phyloP scores from a whole-genome alignment of 37 sponge, comb jelly and placozoan genomes.

The Cladorhizidae sp. region DNA sequence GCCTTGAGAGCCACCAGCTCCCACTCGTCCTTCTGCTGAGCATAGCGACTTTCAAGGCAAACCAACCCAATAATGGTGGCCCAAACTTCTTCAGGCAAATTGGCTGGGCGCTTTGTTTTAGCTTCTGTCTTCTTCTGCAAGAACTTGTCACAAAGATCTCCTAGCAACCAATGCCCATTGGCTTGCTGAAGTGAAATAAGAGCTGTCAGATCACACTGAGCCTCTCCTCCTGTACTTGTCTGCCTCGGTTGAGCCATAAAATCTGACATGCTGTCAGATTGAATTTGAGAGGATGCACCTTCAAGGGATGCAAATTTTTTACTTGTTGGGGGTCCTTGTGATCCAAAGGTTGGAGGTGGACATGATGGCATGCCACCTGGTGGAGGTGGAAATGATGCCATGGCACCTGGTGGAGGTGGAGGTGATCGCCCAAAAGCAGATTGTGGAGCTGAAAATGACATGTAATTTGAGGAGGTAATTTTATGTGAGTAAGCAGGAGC shows the following conservation, averaged over 20 bases:
- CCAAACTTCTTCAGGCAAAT: slow-evolving; percentile 31
- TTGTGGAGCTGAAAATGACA: background rate
- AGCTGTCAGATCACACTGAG: background rate
- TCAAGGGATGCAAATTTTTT: no score
- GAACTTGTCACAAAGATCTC: slow-evolving; percentile 5
- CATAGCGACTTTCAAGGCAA: slow-evolving; percentile 34
- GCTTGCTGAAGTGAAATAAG: slow-evolving; percentile 59
- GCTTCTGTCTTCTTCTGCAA: slow-evolving; percentile 9
- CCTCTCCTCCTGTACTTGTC: no score
- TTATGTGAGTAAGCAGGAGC: no score
- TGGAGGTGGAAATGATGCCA: no score
- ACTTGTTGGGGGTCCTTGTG: no score
- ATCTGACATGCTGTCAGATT: no score
- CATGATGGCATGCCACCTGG: no score
- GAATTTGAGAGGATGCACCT: no score
- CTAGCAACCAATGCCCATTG: slow-evolving; percentile 54
- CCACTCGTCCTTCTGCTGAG: slow-evolving; percentile 67
- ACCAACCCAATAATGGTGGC: slow-evolving; percentile 46
- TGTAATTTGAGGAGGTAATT: no score
- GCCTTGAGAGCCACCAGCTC: slow-evolving; percentile 77
- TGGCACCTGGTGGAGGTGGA: no score
- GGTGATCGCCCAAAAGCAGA: background rate
- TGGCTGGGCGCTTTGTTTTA: slow-evolving; percentile 3
- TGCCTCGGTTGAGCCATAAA: no score
- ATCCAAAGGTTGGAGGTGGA: no score